These are phyloP conservation scores for Cerceris rybyensis DNA, from an alignment of 2,888 invertebrate species.

Conservation along the genomic window DNA sequence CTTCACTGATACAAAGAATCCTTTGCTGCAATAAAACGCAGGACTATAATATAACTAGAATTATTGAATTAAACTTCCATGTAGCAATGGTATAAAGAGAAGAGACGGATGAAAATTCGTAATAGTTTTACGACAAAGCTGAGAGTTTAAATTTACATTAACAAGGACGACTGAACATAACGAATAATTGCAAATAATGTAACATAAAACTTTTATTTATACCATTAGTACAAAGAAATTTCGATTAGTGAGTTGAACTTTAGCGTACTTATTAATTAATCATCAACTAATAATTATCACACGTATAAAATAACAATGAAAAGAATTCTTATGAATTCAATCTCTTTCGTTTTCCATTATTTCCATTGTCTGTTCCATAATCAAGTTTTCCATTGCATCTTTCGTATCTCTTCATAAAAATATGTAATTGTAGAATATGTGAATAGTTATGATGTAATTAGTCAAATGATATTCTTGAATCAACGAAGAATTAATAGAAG, in stretches of 20 bases:
- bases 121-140: slow-evolving; percentile 49
- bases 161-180: slow-evolving; percentile 15
- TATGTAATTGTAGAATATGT: slow-evolving; percentile 33
- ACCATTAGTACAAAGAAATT: slow-evolving; percentile 67
- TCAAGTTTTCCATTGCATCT: slow-evolving; percentile 17
- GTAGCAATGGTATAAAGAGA: slow-evolving; percentile 70
- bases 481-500: slow-evolving; percentile 27
- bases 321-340: slow-evolving; percentile 14
- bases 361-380: slow-evolving; percentile 13
- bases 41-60: slow-evolving; percentile 63
- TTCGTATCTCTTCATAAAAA: slow-evolving; percentile 33
- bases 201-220: slow-evolving; percentile 57
- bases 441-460: slow-evolving; percentile 21
- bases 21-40: slow-evolving; percentile 67
- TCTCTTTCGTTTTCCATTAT: slow-evolving; percentile 6
- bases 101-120: slow-evolving; percentile 49
- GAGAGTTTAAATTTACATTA: neutral
- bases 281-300: slow-evolving; percentile 22
- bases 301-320: slow-evolving; percentile 22
- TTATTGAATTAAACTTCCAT: slow-evolving; percentile 61
- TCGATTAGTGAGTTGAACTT: slow-evolving; percentile 39
- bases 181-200: slow-evolving; percentile 21
- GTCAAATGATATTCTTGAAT: slow-evolving; percentile 20
- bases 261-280: slow-evolving; percentile 27
- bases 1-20: slow-evolving; percentile 35